Evolutionary conservation across 2,888 invertebrate species (phyloP), one percentile per base, ranked within the genome.

Genomic region (Eudasyphora cyanicolor): DNA sequence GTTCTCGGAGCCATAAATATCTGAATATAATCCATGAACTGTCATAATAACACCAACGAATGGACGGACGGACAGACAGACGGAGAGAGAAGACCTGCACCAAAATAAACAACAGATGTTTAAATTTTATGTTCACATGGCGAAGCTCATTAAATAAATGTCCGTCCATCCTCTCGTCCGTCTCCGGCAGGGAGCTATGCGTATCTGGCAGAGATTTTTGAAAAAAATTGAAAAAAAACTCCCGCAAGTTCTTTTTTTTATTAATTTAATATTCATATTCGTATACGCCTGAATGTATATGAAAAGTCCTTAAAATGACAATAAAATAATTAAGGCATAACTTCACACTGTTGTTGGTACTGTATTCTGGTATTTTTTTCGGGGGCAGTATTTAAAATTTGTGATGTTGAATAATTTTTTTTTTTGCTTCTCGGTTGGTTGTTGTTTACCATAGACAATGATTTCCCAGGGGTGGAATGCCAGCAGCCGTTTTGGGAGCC

Each of bases 181-280:
- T 62, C n/a, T 27, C 27, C 27, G 27, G 8, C 19, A 75, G 79
- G 75, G 79, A 76, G 70, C 21, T 76, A 77, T 71, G 27, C 85
- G 86, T 84, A 86, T 76, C 70, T 86, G 82, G 24, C 57, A 17
- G 75, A 76, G 78, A 76, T 81, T 81, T 79, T 60, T 64, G 83
- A 86, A 87, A 85, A 21, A 60, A 75, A 86, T 86, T 87, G 86
- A 86, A 87, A 86, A 87, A 87, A 86, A 87, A 86, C 84, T 86
- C 81, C 84, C 88, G 87, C 88, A 86, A 88, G 87, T 38, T 38
- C 6, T 76, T 17, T 60, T 57, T 54, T 51, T 76, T 79, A 81
- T 54, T 84, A 84, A 84, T 76, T 81, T 81, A 84, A 84, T 84
- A 81, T 84, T 78, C 76, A 88, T 88, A 86, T 87, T 88, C n/a